Base-by-base conservation (phyloP, 2,888 invertebrate species). In the Eilema griseolum region DNA sequence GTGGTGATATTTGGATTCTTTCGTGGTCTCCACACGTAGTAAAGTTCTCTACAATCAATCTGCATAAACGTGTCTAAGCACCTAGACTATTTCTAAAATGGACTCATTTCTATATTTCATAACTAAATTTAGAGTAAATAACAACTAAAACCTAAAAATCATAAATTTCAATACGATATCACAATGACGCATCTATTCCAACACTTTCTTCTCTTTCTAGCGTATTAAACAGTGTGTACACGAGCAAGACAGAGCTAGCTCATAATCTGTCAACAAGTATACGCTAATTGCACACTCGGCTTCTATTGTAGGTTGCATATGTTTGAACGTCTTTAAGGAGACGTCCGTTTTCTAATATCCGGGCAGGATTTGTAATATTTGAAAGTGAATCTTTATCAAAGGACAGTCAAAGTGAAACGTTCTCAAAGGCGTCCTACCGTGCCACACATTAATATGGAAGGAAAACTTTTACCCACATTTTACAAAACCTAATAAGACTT, bases 211-310 rank as follows among this genome's bases (percentile, higher is more conserved):
- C 88, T 77, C 82, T 70, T 46, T 88, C 83, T 74, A 67, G 64
- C 82, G 3, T 61, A 41, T n/a, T 3, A 5, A 8, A 7, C 28
- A 26, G n/a, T 0, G n/a, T 46, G 57, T 4, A 84, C 69, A 74
- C 24, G 80, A 87, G 69, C 71, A 83, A 82, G 87, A 89, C 23
- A 62, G 26, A 73, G 52, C 64, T 75, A 71, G 65, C 79, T 82
- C 81, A 86, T 88, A 89, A 89, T 91, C 89, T 89, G 90, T 89
- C 88, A 90, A 91, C 90, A 90, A 90, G 90, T 87, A 86, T 80
- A 85, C 89, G 85, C 89, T 91, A 91, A 91, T 91, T 91, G 91
- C 89, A 88, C 86, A 85, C 90, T 89, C 86, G 83, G 82, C 77
- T 85, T 81, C 83, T 77, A 79, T 71, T 20, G 68, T 85, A 67